Conservation (phyloP, 2,888 invertebrate genomes). For the Lydus trimaculatus region DNA sequence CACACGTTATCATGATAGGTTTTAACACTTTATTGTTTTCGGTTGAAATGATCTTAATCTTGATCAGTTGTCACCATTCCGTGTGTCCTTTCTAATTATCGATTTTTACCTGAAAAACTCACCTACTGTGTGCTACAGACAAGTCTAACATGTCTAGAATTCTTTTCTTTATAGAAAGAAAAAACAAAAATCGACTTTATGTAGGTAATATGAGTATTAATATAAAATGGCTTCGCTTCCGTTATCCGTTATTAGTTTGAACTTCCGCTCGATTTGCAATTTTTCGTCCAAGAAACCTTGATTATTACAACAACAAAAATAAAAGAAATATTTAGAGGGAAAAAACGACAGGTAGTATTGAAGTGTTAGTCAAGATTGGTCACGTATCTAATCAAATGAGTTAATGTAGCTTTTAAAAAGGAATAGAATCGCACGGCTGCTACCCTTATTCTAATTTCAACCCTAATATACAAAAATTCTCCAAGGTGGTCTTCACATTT, state of each 20-base stretch:
- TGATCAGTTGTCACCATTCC: slow-evolving; percentile 1
- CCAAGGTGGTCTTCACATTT: slow-evolving; percentile 40
- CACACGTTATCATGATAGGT: slow-evolving; percentile 1
- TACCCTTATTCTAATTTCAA: slow-evolving; percentile 37
- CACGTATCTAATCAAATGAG: slow-evolving; percentile 27
- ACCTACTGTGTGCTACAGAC: slow-evolving; percentile 1
- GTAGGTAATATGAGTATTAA: background rate
- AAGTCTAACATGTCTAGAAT: background rate
- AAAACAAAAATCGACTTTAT: background rate
- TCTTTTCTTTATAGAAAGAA: background rate
- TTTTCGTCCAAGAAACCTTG: no score
- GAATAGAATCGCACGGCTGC: slow-evolving; percentile 6
- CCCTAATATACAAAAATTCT: slow-evolving; percentile 29
- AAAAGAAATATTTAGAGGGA: background rate
- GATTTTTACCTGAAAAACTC: background rate
- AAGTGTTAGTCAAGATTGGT: slow-evolving; percentile 20
- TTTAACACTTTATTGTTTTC: background rate
- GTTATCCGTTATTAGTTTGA: background rate
- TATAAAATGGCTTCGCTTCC: slow-evolving; percentile 9
- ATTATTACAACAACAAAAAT: background rate
- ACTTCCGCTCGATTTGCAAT: slow-evolving; percentile 6
- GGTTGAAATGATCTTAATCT: background rate
- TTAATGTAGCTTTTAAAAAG: slow-evolving; percentile 18
- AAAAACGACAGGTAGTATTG: background rate
- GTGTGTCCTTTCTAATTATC: background rate